Base-by-base conservation (phyloP, 2,888 invertebrate genomes). In the Macrophya alboannulata region DNA sequence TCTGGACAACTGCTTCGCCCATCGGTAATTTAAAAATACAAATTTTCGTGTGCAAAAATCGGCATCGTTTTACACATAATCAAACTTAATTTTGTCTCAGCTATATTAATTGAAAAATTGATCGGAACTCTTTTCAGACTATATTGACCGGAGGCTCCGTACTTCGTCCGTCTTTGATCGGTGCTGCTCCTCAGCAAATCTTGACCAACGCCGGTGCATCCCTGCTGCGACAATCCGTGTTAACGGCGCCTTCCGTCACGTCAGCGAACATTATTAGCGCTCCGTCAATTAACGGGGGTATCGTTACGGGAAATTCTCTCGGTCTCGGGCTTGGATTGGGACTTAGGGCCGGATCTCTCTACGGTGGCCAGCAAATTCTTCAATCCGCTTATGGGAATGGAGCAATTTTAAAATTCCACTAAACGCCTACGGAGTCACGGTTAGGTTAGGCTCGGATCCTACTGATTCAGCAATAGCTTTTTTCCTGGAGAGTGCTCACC, bases 341-440 rank as follows among this genome's bases (percentile, higher is more conserved):
- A 71, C 85, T 90, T 4, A 87, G 89, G 81, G 87, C 87, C 51
- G 89, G 89, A 77, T 88, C 89, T 15, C 86, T 90, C 17, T 90
- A 89, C 37, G 88, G 88, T 84, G 85, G 89, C 45, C 89, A 89
- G 65, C 86, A 88, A 21, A 79, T 90, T 31, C 86, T 90, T 40
- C 85, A 89, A 4, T 87, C 89, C 55, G 87, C 87, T 59, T 90
- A 88, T 82, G 90, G 88, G 68, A 82, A 86, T 68, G 88, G 86
- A 40, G 87, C 87, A 68, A 77, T 89, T 85, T 86, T 90, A 10
- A 90, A 90, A 77, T 81, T 90, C 55, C 88, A 89, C 74, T 90
- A 88, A 85, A 59, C 37, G 55, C 31, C 25, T 15, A 43, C 59
- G 37, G 43, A 48, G 40, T 62, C 45, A 25, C 62, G 55, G 31